Percentiles rank a stretch among this genome's conserved stretches.
Evolutionary conservation across 2,888 invertebrate genomes (phyloP).

Genomic region (Piscicola geometra): DNA sequence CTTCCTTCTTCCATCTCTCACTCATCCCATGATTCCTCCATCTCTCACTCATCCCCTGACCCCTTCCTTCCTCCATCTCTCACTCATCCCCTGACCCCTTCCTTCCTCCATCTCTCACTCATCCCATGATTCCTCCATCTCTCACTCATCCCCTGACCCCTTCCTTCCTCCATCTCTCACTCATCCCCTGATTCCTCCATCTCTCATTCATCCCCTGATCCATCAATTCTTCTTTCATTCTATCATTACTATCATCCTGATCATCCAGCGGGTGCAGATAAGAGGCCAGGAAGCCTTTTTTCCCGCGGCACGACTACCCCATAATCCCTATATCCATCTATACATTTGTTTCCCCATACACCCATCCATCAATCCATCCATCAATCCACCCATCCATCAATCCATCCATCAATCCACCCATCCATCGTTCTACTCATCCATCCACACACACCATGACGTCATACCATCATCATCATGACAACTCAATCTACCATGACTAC

Average conservation of each 20-base stretch:
- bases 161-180: neutral
- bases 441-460: too few species aligned
- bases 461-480: too few species aligned
- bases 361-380: neutral
- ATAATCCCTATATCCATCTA: neutral
- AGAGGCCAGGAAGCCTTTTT: too few species aligned
- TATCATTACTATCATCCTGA: neutral
- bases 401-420: neutral
- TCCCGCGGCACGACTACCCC: neutral
- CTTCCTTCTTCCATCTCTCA: neutral
- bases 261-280: too few species aligned
- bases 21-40: neutral
- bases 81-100: neutral
- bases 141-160: neutral
- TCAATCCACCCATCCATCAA: neutral
- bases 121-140: slow-evolving; percentile 3
- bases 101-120: neutral
- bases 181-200: neutral
- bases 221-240: neutral
- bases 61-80: neutral
- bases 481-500: too few species aligned
- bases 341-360: neutral
- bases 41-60: neutral
- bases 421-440: neutral
- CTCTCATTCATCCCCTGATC: neutral